Percentiles rank a stretch among this genome's conserved stretches.
These are phyloP conservation scores for Sympetrum striolatum DNA, from an alignment of 2,888 invertebrate species.

Conservation along the genomic window DNA sequence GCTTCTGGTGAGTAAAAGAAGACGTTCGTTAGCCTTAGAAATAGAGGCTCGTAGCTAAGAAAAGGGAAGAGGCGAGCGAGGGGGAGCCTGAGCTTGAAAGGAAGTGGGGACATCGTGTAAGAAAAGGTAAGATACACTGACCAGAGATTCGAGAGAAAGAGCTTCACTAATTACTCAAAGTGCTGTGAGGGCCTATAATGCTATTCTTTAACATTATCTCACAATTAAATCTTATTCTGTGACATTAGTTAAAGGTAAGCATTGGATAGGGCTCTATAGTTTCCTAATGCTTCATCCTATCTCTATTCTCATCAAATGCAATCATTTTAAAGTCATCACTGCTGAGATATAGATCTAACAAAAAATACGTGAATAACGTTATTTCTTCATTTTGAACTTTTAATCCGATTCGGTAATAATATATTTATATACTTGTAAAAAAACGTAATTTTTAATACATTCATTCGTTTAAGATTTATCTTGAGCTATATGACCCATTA, in stretches of 20 bases:
- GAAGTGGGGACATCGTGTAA: background rate
- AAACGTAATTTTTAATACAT: too few species aligned
- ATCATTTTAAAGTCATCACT: too few species aligned
- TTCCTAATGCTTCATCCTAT: background rate
- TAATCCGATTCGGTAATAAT: too few species aligned
- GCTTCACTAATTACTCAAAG: background rate
- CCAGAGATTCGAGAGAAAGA: background rate
- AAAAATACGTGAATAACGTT: too few species aligned
- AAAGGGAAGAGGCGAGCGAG: background rate
- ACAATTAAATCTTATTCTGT: background rate
- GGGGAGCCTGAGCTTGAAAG: background rate
- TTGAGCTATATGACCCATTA: too few species aligned
- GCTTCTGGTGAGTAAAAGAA: background rate
- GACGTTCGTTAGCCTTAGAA: slow-evolving; percentile 23
- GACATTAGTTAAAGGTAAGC: too few species aligned
- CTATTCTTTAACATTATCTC: too few species aligned
- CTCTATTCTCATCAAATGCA: background rate
- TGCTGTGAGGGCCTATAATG: background rate
- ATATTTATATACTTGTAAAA: too few species aligned
- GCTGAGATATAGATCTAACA: too few species aligned
- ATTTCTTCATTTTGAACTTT: too few species aligned
- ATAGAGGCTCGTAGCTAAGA: background rate
- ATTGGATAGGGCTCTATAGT: background rate
- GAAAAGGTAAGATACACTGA: background rate
- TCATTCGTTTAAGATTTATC: too few species aligned